Evolutionary conservation across 2,797 vertebrate species (phyloP), one percentile per base, ranked within the genome.

Genomic region (Sebastes dallii): DNA sequence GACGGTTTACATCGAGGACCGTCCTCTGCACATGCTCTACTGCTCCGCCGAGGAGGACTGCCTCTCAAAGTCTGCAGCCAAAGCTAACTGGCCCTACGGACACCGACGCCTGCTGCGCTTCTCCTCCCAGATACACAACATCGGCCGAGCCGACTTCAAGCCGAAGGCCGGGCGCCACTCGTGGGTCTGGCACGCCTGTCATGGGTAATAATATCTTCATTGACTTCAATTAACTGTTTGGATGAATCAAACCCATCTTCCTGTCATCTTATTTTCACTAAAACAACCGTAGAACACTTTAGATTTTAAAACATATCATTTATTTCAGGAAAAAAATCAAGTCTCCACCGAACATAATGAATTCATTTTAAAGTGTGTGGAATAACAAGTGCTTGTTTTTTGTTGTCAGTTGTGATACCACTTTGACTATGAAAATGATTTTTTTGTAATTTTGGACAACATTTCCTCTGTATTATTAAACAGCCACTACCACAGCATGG

Each of bases 401-500:
- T 62, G 32, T 34, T 25, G 30, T 36, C 67, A 36, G 27, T 36
- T 69, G 4, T 68, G 56, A 60, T 6, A 8, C 55, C 29, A 36
- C 22, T 18, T 42, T 66, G 1, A 27, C 24, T 42, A 6, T 6
- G 2, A 66, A n/a, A n/a, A 2, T 10, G 0, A 27, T 2, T 64
- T 36, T 73, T 50, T 50, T 50, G 16, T 50, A 18, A 50, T n/a
- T 27, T 20, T 9, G 13, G 8, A 29, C 4, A 34, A 29, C 4
- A 34, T 42, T 16, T 30, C 8, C 29, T 66, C 24, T 72, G 11
- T 58, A 3, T 72, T 24, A 3, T 3, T n/a, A 3, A 46, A 1
- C 87, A 99, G 98, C 88, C 99, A 99, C 91, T 99, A 99, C 90
- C 99, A 99, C 95, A 99, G 99, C 84, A 99, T 99, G 99, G 97